Base-by-base conservation (phyloP, 2,113 vertebrate genomes). In the Polyodon spathula region DNA sequence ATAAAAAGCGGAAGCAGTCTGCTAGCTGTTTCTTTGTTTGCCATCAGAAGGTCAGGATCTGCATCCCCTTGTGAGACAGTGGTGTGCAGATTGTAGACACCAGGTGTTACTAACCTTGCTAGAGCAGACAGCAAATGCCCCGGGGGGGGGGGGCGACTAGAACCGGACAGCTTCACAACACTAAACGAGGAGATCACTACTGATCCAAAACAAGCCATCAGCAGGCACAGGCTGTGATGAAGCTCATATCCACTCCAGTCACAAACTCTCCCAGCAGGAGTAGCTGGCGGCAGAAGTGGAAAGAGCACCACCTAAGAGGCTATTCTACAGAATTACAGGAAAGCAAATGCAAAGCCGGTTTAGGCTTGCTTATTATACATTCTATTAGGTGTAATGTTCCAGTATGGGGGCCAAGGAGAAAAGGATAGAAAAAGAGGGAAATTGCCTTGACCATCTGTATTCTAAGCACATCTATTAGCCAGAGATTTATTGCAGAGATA, bases 211-310 rank as follows among this genome's bases (percentile, higher is more conserved):
- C 82, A 73, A 17, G 17, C 12, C 48, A 50, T 75, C 81, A 85
- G 80, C 78, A 78, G 81, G 37, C 82, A 76, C 75, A 77, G 77
- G 73, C 79, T 76, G 76, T 83, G 81, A 82, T 85, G 75, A 83
- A 78, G 73, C 82, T 85, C 84, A 50, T 39, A 86, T 86, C 82
- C 76, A 77, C 76, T 76, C 73, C 74, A 83, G 81, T 84, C 83
- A 83, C 78, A 74, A 72, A 50, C 48, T n/a, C 78, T 73, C 76
- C 81, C 80, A 79, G 81, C 74, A 79, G 84, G 76, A 77, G 72
- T 75, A 55, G 53, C 53, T 55, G 53, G 53, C 15, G 11, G 16
- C 53, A 55, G 17, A n/a, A 55, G 53, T 8, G 27, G 6, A 55
- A 55, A 37, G 37, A 55, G 53, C 53, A 55, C 37, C 16, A 10